Conservation (phyloP, 2,888 invertebrate species). For the Leptura quadrifasciata region DNA sequence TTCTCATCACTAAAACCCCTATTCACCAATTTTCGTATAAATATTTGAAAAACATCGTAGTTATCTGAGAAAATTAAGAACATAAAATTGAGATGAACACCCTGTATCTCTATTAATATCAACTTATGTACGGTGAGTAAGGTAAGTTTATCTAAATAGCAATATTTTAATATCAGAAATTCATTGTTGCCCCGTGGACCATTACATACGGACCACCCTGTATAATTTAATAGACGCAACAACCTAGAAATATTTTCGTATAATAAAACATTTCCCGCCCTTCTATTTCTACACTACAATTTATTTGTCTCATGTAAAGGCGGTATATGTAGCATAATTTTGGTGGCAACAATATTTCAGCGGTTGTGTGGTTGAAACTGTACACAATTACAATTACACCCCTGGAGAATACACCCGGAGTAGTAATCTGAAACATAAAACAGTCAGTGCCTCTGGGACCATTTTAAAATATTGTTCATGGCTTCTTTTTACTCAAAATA, state of each 20-base stretch:
- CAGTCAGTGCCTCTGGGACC: conserved; percentile 27
- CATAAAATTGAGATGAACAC: too few species aligned
- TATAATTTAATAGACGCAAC: too few species aligned
- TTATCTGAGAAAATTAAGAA: too few species aligned
- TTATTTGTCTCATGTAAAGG: conserved; percentile 37
- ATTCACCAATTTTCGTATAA: too few species aligned
- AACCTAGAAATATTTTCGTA: neutral
- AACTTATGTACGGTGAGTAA: too few species aligned
- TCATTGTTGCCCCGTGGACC: too few species aligned
- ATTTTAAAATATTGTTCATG: conserved; percentile 24
- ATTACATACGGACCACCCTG: too few species aligned
- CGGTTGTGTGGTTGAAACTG: conserved; percentile 47
- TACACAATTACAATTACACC: conserved; percentile 53
- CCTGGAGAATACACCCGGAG: conserved; percentile 37
- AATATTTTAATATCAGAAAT: too few species aligned
- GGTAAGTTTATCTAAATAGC: too few species aligned
- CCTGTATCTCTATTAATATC: too few species aligned
- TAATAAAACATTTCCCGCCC: neutral
- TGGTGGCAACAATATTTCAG: conserved; percentile 50
- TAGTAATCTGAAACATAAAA: conserved; percentile 48
- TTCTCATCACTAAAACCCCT: too few species aligned
- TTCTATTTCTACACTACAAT: neutral
- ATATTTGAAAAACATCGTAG: too few species aligned
- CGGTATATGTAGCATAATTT: conserved; percentile 26
- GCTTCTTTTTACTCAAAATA: conserved; percentile 6